Conservation (phyloP, 2,888 invertebrate species). For the Dryococelus australis region DNA sequence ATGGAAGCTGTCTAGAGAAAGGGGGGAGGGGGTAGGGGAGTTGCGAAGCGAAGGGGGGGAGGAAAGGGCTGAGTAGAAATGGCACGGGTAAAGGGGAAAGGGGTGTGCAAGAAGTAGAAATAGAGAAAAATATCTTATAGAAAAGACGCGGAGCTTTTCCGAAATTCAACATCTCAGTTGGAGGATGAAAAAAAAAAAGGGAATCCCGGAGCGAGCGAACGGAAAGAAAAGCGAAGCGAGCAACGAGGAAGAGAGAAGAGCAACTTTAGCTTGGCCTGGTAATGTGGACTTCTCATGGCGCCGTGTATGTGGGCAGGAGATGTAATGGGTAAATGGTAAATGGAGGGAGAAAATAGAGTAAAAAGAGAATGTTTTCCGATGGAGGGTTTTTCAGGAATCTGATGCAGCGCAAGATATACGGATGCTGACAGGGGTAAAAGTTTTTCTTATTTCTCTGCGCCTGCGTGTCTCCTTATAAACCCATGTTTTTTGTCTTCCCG, state of each 20-base stretch:
- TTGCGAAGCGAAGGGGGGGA: not conserved
- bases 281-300: constrained; percentile 29
- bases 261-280: constrained; percentile 8
- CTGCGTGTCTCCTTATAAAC: constrained; percentile 16
- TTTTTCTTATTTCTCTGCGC: constrained; percentile 19
- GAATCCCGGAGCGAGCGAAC: not conserved
- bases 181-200: constrained; percentile 19
- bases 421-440: constrained; percentile 29
- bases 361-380: constrained; percentile 28
- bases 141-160: constrained; percentile 28
- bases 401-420: constrained; percentile 24
- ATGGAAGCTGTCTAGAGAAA: not conserved
- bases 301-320: constrained; percentile 25
- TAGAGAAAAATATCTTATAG: constrained; percentile 28
- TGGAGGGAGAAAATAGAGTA: constrained; percentile 30
- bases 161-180: constrained; percentile 25
- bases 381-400: constrained; percentile 29
- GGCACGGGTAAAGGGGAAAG: not conserved
- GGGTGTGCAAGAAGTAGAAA: not conserved
- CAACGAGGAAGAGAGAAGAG: constrained; percentile 1
- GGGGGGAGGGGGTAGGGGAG: not conserved
- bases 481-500: constrained; percentile 1
- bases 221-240: constrained; percentile 17
- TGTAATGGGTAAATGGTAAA: constrained; percentile 29
- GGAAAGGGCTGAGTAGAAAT: not conserved